These are phyloP conservation scores for Eueides isabella DNA, from an alignment of 1,140 invertebrate species.

Conservation along the genomic window DNA sequence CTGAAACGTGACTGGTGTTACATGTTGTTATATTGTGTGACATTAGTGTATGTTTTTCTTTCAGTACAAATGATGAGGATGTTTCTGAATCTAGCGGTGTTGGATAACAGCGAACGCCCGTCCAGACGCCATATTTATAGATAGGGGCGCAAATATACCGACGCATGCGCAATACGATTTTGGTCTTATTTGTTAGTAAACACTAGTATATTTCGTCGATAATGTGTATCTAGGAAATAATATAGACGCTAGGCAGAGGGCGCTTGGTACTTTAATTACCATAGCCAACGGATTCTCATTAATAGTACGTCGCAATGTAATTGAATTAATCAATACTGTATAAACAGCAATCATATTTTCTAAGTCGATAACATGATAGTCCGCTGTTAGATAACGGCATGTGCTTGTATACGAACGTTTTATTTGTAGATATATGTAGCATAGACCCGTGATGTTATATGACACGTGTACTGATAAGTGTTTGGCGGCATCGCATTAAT, in stretches of 20 bases:
- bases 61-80: slow-evolving; percentile 43
- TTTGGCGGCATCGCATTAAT: neutral
- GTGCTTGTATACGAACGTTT: neutral
- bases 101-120: slow-evolving; percentile 62
- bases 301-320: slow-evolving; percentile 7
- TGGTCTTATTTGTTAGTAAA: slow-evolving; percentile 69
- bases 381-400: neutral
- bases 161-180: slow-evolving; percentile 56
- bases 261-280: slow-evolving; percentile 27
- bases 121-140: slow-evolving; percentile 64
- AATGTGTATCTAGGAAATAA: slow-evolving; percentile 43
- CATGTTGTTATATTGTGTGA: slow-evolving; percentile 7
- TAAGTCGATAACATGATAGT: neutral
- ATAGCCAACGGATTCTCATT: slow-evolving; percentile 24
- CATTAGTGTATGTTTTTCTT: slow-evolving; percentile 29
- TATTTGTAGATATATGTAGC: neutral
- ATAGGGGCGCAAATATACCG: slow-evolving; percentile 46
- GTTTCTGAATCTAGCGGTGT: slow-evolving; percentile 60
- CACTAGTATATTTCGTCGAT: slow-evolving; percentile 71
- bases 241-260: slow-evolving; percentile 19
- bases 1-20: slow-evolving; percentile 25
- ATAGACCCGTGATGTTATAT: neutral
- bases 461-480: neutral
- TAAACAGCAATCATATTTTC: slow-evolving; percentile 16
- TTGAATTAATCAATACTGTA: slow-evolving; percentile 24